Evolutionary conservation across 2,113 vertebrate species (phyloP), one percentile per base, ranked within the genome.

Genomic region (Archilochus colubris): DNA sequence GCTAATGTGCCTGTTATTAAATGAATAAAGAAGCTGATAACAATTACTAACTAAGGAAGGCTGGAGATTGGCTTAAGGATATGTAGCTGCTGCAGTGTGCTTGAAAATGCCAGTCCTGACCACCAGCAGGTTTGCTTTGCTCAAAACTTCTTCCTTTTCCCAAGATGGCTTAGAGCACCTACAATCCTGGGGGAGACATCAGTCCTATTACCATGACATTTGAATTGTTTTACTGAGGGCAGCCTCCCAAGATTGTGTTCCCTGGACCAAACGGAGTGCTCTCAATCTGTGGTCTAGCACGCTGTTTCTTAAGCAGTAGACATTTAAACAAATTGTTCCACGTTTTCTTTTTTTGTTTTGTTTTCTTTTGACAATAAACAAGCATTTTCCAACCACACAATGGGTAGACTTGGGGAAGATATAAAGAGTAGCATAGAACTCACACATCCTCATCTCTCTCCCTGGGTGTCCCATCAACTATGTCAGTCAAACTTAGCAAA

Each of bases 221-320:
- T 82, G 53, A 74, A 88, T 25, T 50, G 55, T n/a, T 88, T 78
- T 3, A 4, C 70, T 87, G 48, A 50, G 38, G 43, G 12, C 61
- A 57, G 40, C 14, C 48, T 88, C 82, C 43, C 82, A 40, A 86
- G 31, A 27, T 50, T 88, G 88, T 88, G 68, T 93, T 46, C 25
- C 21, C 31, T 77, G 19, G 50, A 77, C 59, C 33, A 69, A 66
- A 74, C 4, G 48, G 27, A 66, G 10, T 64, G 48, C 40, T 84
- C 50, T 92, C 54, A 76, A 38, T 91, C 81, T 94, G 50, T 95
- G 53, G 73, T 86, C 57, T 84, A 72, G 50, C 16, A 43, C 92
- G 61, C 77, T 93, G 36, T 59, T 87, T 91, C 54, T 89, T 78
- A 79, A 78, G 66, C 9, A 4, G 36, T 31, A 89, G 73, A 50